Conservation (phyloP, 2,797 vertebrate genomes). For the Eutrigla gurnardus region DNA sequence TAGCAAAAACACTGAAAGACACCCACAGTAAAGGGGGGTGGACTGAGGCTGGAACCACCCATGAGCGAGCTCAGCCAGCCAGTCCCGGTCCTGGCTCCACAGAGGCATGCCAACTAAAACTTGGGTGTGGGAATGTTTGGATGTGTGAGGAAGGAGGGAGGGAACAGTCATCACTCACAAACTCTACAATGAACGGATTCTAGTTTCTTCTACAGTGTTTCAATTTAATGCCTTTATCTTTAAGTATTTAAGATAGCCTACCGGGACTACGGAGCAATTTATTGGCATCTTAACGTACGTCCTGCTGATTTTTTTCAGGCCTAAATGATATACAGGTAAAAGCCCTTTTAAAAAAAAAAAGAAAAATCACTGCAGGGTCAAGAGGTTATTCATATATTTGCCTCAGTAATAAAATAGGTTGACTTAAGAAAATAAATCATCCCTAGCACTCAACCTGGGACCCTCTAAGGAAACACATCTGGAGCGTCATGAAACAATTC, state of each 20-base stretch:
- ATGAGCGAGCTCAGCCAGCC: slow-evolving; percentile 44
- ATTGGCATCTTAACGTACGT: background rate
- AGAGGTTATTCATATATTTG: background rate
- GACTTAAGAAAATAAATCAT: background rate
- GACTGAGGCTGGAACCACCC: slow-evolving; percentile 34
- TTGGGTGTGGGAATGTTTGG: slow-evolving; percentile 50
- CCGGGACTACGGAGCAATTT: background rate
- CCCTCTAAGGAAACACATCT: background rate
- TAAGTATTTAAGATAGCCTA: background rate
- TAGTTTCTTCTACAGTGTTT: background rate
- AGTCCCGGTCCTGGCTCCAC: slow-evolving; percentile 20
- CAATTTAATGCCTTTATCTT: background rate
- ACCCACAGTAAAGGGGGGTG: background rate
- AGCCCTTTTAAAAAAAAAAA: background rate
- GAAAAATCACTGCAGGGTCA: background rate
- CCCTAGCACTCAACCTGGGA: background rate
- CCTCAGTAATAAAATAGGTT: background rate
- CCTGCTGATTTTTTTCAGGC: background rate
- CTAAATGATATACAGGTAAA: background rate
- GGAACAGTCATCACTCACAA: slow-evolving; percentile 45
- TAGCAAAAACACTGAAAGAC: too few relatives aligned
- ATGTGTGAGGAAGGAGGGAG: slow-evolving; percentile 15
- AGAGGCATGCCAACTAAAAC: slow-evolving; percentile 46
- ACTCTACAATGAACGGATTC: slow-evolving; percentile 27
- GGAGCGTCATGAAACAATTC: background rate